Conservation (phyloP, 2,113 vertebrate genomes). For the Condylura cristata region DNA sequence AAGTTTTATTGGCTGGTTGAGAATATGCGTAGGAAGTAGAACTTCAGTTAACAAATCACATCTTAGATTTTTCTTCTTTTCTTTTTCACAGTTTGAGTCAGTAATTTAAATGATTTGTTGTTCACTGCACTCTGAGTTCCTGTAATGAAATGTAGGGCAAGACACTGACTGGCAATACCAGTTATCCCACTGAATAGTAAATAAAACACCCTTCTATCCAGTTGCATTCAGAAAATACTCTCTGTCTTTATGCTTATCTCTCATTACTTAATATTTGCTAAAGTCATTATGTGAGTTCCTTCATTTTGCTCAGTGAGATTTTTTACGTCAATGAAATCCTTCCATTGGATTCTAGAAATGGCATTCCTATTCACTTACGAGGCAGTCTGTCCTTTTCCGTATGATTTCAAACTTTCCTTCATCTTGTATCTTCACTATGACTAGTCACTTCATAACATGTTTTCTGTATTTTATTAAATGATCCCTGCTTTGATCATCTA, state of each 20-base stretch:
- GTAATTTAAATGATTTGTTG: neutral
- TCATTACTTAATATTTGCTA: neutral
- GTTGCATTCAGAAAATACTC: neutral
- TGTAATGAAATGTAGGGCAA: neutral
- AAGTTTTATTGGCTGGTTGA: neutral
- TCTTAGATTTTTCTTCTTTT: neutral
- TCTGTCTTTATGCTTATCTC: neutral
- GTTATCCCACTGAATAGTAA: neutral
- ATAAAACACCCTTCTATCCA: neutral
- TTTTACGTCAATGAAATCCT: neutral
- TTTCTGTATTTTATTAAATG: neutral
- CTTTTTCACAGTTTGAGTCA: neutral
- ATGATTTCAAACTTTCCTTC: neutral
- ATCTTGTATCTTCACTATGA: neutral
- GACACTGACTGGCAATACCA: neutral
- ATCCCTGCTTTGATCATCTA: neutral
- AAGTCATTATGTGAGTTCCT: neutral
- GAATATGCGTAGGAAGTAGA: neutral
- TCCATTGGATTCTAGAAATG: neutral
- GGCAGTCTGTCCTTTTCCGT: neutral
- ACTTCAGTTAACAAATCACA: neutral
- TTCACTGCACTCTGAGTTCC: neutral
- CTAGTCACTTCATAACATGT: neutral
- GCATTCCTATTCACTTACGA: neutral
- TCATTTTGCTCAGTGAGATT: conserved; percentile 22